Evolutionary conservation across 2,113 vertebrate genomes (phyloP).

Genomic region (Oreochromis niloticus): DNA sequence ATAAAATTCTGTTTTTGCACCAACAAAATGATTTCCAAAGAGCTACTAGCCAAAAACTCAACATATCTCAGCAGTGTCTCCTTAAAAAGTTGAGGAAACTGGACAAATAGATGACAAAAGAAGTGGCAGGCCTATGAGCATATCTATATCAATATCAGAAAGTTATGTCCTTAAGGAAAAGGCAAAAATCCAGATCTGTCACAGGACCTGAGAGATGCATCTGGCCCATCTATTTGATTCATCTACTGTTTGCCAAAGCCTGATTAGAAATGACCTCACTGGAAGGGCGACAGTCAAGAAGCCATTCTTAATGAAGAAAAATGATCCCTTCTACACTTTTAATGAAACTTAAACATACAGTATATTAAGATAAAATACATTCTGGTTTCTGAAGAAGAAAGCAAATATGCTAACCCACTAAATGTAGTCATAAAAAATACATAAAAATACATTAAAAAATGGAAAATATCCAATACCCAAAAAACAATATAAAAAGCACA

Average conservation of each 20-base stretch:
- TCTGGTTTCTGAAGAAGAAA: not conserved
- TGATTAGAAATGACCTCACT: not conserved
- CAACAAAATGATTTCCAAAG: not conserved
- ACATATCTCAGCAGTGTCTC: not conserved
- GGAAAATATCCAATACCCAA: not conserved
- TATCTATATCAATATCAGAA: not conserved
- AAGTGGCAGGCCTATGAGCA: not conserved
- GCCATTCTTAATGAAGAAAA: not conserved
- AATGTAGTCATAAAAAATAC: not conserved
- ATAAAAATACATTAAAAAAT: not conserved
- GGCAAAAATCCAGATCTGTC: not conserved
- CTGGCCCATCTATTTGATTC: not conserved
- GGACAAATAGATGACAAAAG: not conserved
- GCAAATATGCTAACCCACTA: not conserved
- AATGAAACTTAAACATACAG: not conserved
- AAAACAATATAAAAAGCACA: not conserved
- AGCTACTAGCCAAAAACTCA: not conserved
- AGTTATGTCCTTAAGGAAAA: not conserved
- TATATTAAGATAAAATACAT: not conserved
- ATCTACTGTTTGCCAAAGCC: not conserved
- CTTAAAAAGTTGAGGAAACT: not conserved
- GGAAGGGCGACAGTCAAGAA: not conserved
- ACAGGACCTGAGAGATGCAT: not conserved
- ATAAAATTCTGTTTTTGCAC: not conserved
- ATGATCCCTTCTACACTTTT: not conserved